Conservation (phyloP, 1,140 invertebrate species). For the Ceratoteleas bidentatus region DNA sequence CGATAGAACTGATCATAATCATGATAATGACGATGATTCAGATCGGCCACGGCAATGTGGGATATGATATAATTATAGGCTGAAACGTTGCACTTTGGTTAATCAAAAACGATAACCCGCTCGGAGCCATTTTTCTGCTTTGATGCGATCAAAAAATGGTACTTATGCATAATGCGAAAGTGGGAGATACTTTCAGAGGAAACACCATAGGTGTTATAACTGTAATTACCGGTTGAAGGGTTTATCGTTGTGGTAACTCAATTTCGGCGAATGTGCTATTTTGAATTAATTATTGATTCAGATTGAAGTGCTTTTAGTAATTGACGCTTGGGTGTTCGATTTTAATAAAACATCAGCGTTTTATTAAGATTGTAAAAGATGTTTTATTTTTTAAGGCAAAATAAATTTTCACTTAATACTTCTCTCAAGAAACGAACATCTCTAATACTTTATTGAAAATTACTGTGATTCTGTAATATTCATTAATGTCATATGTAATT, state of each 20-base stretch:
- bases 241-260: slow-evolving; percentile 18
- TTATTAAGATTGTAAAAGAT: too few relatives aligned
- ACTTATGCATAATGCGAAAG: slow-evolving; percentile 38
- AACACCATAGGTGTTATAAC: slow-evolving; percentile 33
- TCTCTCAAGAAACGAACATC: too few relatives aligned
- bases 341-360: too few relatives aligned
- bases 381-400: too few relatives aligned
- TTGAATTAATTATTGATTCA: slow-evolving; percentile 15
- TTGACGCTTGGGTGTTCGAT: too few relatives aligned
- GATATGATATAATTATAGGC: slow-evolving; percentile 56
- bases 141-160: slow-evolving; percentile 40
- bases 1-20: slow-evolving; percentile 59
- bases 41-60: slow-evolving; percentile 43
- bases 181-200: slow-evolving; percentile 17
- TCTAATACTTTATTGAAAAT: too few relatives aligned
- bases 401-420: too few relatives aligned
- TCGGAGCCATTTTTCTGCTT: slow-evolving; percentile 21
- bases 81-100: slow-evolving; percentile 39
- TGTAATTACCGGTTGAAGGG: slow-evolving; percentile 34
- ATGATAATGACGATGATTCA: slow-evolving; percentile 60
- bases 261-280: slow-evolving; percentile 16
- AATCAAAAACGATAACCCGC: slow-evolving; percentile 52
- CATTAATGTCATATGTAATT: too few relatives aligned
- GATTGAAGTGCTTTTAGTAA: background rate
- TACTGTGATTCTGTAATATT: too few relatives aligned